Conservation (phyloP, 2,888 invertebrate species). For the Resseliella maxima region DNA sequence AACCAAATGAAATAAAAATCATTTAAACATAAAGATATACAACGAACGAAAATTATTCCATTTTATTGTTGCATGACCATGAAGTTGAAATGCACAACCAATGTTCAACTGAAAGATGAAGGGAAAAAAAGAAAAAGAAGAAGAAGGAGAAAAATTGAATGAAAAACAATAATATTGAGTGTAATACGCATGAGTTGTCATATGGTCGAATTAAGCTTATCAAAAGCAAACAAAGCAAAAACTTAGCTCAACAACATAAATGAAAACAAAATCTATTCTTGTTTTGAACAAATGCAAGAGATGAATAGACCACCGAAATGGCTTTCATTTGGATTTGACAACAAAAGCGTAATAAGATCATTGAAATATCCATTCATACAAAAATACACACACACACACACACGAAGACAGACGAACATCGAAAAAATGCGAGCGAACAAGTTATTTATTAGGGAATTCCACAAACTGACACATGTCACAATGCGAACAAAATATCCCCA, state of each 20-base stretch:
- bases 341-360: background rate
- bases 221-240: slow-evolving; percentile 40
- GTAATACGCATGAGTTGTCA: slow-evolving; percentile 23
- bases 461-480: background rate
- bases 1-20: slow-evolving; percentile 18
- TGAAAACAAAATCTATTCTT: slow-evolving; percentile 14
- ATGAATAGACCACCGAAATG: slow-evolving; percentile 2
- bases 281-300: slow-evolving; percentile 20
- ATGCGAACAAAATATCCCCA: background rate
- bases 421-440: background rate
- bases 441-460: background rate
- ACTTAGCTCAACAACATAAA: background rate
- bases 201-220: slow-evolving; percentile 31
- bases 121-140: too few relatives aligned
- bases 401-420: background rate
- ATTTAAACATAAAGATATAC: slow-evolving; percentile 39
- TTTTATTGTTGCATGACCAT: slow-evolving; percentile 23
- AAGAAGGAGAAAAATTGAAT: background rate
- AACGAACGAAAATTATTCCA: background rate
- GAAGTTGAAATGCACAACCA: background rate
- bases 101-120: background rate
- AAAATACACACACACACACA: background rate
- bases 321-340: slow-evolving; percentile 24
- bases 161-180: too few relatives aligned
- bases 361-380: background rate